Evolutionary conservation across 1,140 invertebrate genomes (phyloP).

Genomic region (Leucophenga varia): DNA sequence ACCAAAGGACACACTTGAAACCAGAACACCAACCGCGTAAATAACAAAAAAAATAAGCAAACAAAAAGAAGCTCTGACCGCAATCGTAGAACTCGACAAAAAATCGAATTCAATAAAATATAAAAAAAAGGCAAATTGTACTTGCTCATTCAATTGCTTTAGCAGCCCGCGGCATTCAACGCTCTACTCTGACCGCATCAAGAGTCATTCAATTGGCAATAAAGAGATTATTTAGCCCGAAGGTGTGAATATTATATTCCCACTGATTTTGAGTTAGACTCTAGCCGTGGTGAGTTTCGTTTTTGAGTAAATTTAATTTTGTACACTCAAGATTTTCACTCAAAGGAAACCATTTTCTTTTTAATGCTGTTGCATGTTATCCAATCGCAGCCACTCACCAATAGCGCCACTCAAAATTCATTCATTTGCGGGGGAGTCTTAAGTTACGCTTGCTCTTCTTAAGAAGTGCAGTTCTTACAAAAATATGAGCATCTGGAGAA

Average conservation of each 20-base stretch:
- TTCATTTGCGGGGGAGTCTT: too few relatives aligned
- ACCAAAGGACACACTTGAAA: neutral
- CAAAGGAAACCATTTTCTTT: too few relatives aligned
- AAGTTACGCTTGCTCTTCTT: too few relatives aligned
- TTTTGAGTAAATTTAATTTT: slow-evolving; percentile 23
- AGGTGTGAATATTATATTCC: slow-evolving; percentile 48
- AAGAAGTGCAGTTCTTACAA: too few relatives aligned
- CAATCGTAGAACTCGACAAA: slow-evolving; percentile 15
- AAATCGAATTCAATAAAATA: too few relatives aligned
- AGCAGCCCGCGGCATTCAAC: slow-evolving; percentile 26
- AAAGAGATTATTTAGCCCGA: slow-evolving; percentile 53
- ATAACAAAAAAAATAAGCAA: too few relatives aligned
- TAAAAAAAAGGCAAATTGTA: too few relatives aligned
- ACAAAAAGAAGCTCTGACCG: slow-evolving; percentile 35
- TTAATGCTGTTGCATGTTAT: too few relatives aligned
- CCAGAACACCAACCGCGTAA: neutral
- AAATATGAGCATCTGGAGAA: too few relatives aligned
- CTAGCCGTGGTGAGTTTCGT: neutral
- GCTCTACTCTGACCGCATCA: slow-evolving; percentile 15
- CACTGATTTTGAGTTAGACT: slow-evolving; percentile 19
- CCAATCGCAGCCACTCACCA: slow-evolving; percentile 19
- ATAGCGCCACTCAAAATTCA: neutral
- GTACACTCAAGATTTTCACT: neutral
- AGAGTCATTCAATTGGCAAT: slow-evolving; percentile 53
- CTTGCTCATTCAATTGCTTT: slow-evolving; percentile 18